A percentile compares a stretch with the other conserved stretches of the same genome.
Evolutionary conservation across 2,888 invertebrate genomes (phyloP).

Genomic region (Corbicula japonica): DNA sequence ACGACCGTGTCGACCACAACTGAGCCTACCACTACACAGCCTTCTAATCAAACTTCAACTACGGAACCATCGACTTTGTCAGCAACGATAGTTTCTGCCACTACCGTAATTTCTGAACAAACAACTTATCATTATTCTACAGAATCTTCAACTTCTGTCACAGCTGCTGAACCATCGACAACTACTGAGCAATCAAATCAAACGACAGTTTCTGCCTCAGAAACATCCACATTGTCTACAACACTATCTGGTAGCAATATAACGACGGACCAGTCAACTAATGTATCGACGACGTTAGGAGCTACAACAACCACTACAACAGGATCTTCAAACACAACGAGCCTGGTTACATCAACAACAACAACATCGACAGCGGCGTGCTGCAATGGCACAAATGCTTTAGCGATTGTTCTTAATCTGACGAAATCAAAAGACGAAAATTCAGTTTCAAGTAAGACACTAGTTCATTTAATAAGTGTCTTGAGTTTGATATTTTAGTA

Average conservation of each 20-base stretch:
- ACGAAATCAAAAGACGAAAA: neutral
- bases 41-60: no score
- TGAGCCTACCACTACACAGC: no score
- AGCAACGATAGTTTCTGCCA: no score
- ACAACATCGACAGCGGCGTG: conserved; percentile 8
- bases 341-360: conserved; percentile 4
- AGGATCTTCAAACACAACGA: conserved; percentile 1
- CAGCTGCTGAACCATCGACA: neutral
- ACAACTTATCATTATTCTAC: no score
- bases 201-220: neutral
- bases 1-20: no score
- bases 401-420: no score
- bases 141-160: no score
- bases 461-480: no score
- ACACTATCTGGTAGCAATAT: neutral
- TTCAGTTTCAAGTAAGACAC: neutral
- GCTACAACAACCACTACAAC: neutral
- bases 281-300: neutral
- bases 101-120: no score
- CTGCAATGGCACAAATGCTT: no score
- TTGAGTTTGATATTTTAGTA: no score
- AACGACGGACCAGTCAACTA: neutral
- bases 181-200: neutral
- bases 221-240: conserved; percentile 2
- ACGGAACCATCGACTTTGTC: no score